phyloP scores from a whole-genome alignment of 2,797 vertebrate species.

The Phoebastria nigripes region DNA sequence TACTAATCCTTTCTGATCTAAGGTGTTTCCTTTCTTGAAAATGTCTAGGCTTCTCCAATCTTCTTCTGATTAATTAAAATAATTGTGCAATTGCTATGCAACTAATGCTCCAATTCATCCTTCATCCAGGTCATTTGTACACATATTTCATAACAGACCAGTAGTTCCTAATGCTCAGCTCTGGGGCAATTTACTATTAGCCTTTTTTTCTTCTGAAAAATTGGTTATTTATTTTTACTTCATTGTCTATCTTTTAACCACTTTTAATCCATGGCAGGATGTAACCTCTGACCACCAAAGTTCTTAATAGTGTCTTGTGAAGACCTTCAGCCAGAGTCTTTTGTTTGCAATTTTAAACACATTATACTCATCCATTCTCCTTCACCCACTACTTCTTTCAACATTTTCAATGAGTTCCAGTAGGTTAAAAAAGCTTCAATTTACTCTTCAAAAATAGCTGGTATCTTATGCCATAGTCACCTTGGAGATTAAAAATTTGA shows the following conservation, averaged over 20 bases:
- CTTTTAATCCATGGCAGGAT: background rate
- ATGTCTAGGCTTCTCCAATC: background rate
- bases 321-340: background rate
- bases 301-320: background rate
- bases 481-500: constrained; percentile 33
- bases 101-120: background rate
- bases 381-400: background rate
- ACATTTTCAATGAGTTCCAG: background rate
- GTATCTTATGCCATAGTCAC: background rate
- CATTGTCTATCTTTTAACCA: background rate
- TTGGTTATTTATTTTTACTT: constrained; percentile 31
- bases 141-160: background rate
- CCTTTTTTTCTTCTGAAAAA: constrained; percentile 14
- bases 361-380: background rate
- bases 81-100: background rate
- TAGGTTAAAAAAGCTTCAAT: background rate
- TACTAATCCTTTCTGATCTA: background rate
- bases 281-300: background rate
- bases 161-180: background rate
- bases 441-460: background rate
- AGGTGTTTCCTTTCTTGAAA: background rate
- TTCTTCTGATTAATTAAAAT: background rate
- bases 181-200: background rate
- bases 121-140: background rate
- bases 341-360: background rate